Percentiles rank a stretch among this genome's conserved stretches.
Evolutionary conservation across 1,140 invertebrate species (phyloP).

Genomic region (Drosophila baimaii): DNA sequence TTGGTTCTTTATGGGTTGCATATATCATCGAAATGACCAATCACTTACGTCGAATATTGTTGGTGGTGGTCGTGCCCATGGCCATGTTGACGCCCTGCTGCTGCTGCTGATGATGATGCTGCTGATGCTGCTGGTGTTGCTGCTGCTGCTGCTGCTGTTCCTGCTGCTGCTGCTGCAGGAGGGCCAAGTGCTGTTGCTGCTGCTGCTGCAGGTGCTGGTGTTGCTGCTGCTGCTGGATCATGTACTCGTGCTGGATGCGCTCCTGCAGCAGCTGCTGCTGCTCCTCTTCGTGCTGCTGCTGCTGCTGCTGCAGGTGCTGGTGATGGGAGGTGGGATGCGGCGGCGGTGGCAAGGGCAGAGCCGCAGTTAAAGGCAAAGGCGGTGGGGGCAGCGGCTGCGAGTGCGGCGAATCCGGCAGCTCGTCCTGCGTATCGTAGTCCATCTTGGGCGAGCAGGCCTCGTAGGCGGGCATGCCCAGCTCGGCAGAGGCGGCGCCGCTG

Average conservation of each 20-base stretch:
- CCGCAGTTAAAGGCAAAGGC: constrained; percentile 43
- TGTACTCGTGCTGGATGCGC: constrained; percentile 73
- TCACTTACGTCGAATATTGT: constrained; percentile 68
- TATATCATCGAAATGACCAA: not conserved
- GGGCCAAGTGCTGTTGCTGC: constrained; percentile 69
- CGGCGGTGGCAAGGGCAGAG: constrained; percentile 32
- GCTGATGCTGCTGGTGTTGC: constrained; percentile 51
- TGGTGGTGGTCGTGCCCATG: constrained; percentile 57
- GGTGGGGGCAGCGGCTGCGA: constrained; percentile 58
- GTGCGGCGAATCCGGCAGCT: constrained; percentile 66
- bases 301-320: constrained; percentile 57
- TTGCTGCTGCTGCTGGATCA: constrained; percentile 75
- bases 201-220: constrained; percentile 75
- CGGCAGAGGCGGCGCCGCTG: constrained; percentile 63
- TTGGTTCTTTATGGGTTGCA: too few species aligned
- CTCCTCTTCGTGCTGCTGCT: constrained; percentile 60
- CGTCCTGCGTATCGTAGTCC: constrained; percentile 75
- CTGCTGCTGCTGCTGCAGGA: constrained; percentile 65
- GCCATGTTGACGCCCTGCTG: constrained; percentile 65
- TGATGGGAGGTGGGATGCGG: constrained; percentile 54
- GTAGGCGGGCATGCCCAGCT: constrained; percentile 66
- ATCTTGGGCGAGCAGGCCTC: constrained; percentile 70
- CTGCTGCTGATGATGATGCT: constrained; percentile 63
- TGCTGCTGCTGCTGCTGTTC: constrained; percentile 46
- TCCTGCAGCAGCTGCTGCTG: constrained; percentile 70